phyloP scores from a whole-genome alignment of 2,888 invertebrate species.

The Latrodectus elegans region DNA sequence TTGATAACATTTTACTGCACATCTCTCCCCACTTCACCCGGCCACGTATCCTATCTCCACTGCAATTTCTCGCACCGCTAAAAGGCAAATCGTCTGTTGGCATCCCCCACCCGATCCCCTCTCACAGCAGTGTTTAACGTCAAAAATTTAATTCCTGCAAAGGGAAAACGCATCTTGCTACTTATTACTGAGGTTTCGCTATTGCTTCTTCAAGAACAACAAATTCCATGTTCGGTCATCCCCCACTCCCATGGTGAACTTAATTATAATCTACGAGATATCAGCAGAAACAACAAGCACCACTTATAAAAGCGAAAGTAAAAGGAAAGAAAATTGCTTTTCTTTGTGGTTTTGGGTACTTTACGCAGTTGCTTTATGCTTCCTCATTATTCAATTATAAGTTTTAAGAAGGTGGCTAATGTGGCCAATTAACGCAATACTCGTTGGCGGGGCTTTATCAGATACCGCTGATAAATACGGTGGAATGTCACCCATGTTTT shows the following conservation, averaged over 20 bases:
- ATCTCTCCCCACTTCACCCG: not conserved
- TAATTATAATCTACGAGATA: constrained; percentile 51
- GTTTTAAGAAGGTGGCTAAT: constrained; percentile 55
- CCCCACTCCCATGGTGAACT: not conserved
- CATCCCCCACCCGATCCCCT: constrained; percentile 7
- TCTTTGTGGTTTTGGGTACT: constrained; percentile 32
- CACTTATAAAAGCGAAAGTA: constrained; percentile 15
- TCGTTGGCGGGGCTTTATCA: constrained; percentile 23
- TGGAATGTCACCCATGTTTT: constrained; percentile 16
- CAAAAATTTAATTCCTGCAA: constrained; percentile 62
- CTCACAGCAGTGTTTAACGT: constrained; percentile 44
- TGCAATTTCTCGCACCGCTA: constrained; percentile 1
- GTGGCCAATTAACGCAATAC: constrained; percentile 49
- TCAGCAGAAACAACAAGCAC: not conserved
- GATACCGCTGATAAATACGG: constrained; percentile 40
- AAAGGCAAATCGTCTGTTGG: constrained; percentile 20
- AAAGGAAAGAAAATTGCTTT: constrained; percentile 24
- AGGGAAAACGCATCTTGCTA: constrained; percentile 29
- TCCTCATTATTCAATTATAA: constrained; percentile 63
- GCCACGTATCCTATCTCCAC: too few species aligned
- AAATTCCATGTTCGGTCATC: not conserved
- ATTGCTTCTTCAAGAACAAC: not conserved
- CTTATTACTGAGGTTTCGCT: constrained; percentile 33
- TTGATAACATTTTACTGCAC: constrained; percentile 45
- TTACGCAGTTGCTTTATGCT: constrained; percentile 14